Evolutionary conservation across 2,888 invertebrate genomes (phyloP), one percentile per base, ranked within the genome.

Genomic region (Agonopterix arenella): DNA sequence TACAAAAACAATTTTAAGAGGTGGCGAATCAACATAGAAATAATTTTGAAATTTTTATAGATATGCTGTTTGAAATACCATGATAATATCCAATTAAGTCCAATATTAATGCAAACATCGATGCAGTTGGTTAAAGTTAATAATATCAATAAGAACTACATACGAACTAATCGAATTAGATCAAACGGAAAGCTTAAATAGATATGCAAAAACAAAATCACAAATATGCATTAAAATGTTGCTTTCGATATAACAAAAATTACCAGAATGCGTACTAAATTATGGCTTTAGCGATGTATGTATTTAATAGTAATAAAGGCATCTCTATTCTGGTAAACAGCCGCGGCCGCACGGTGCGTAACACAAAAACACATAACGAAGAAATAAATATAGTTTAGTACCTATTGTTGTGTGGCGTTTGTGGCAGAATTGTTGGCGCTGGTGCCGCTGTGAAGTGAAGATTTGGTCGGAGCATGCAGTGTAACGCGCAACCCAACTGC

Each of bases 401-500:
- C 90, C 90, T 90, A 89, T 89, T 90, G 80, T 74, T 90, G 88
- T 75, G 89, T 85, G 86, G 76, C 83, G 88, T 86, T 85, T 84
- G 86, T 80, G 81, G 88, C 81, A 76, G 90, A 77, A 80, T 84
- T 86, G 85, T 83, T 85, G 82, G 83, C 88, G 84, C 86, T 83
- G 88, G 88, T 80, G 89, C 88, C 89, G 89, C 89, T 84, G 89
- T 84, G 84, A 76, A 79, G 86, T 84, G 88, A 68, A 80, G 88
- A 80, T 88, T 86, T 86, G 90, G 90, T 91, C 91, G 94, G 94
- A 92, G 95, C 95, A 95, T 95, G 95, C 93, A 95, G 94, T 92
- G 94, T 94, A 92, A 94, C 93, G 92, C 94, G 94, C 93, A 94
- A 94, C 92, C 94, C 94, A 92, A 94, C 95, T 95, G 95, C 93